Evolutionary conservation across 2,888 invertebrate genomes (phyloP).

Genomic region (Sturmia bella): DNA sequence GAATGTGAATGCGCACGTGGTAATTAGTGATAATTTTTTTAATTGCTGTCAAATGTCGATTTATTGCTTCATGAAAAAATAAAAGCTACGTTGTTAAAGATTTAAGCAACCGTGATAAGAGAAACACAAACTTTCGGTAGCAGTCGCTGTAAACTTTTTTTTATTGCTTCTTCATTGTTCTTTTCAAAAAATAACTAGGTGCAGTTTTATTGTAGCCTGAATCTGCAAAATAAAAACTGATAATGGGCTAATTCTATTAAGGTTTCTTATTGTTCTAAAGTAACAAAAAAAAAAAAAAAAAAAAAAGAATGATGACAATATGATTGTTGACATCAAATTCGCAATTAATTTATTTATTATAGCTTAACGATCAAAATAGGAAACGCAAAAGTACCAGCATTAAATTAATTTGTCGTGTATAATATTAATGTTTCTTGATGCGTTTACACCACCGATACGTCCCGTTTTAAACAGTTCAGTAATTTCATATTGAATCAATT

Average conservation of each 20-base stretch:
- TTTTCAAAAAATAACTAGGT: slow-evolving; percentile 31
- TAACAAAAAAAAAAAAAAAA: slow-evolving; percentile 9
- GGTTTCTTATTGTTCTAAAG: slow-evolving; percentile 14
- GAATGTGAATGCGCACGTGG: slow-evolving; percentile 77
- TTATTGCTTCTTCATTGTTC: slow-evolving; percentile 20
- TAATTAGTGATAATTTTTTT: slow-evolving; percentile 81
- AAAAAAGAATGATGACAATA: no score
- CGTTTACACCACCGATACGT: no score
- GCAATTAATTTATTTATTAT: no score
- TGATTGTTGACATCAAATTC: no score
- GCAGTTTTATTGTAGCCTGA: slow-evolving; percentile 53
- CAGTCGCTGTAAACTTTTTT: slow-evolving; percentile 28
- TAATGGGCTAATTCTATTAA: slow-evolving; percentile 43
- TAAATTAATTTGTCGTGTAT: no score
- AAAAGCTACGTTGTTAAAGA: slow-evolving; percentile 25
- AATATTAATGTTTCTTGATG: no score
- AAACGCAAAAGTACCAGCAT: no score
- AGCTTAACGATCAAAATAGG: no score
- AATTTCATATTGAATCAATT: no score
- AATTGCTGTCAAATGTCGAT: slow-evolving; percentile 80
- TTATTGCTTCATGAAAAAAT: slow-evolving; percentile 72
- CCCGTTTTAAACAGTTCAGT: no score
- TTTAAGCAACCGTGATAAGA: slow-evolving; percentile 51
- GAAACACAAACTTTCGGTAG: slow-evolving; percentile 28
- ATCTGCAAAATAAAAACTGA: slow-evolving; percentile 30